phyloP scores from a whole-genome alignment of 1,140 invertebrate genomes.

The Panulirus ornatus region DNA sequence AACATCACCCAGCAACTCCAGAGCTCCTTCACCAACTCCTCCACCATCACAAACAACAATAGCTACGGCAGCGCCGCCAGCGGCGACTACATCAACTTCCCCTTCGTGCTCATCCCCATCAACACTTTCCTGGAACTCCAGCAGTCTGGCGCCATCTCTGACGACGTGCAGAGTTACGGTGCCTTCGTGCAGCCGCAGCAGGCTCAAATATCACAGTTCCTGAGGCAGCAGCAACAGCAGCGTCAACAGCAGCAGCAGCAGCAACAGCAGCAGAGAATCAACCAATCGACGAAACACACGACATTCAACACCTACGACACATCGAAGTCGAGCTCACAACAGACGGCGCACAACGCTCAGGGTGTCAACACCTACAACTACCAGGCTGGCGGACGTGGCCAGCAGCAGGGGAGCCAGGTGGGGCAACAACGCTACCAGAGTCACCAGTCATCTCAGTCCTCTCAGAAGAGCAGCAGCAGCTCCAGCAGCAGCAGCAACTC shows the following conservation, averaged over 20 bases:
- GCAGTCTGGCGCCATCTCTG: slow-evolving; percentile 55
- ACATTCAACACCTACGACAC: slow-evolving; percentile 47
- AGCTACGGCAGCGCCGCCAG: background rate
- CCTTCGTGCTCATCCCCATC: slow-evolving; percentile 65
- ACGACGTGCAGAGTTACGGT: slow-evolving; percentile 59
- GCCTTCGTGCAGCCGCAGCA: slow-evolving; percentile 56
- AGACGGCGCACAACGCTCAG: slow-evolving; percentile 11
- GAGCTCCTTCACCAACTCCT: slow-evolving; percentile 63
- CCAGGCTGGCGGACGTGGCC: slow-evolving; percentile 15
- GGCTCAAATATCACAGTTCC: slow-evolving; percentile 16
- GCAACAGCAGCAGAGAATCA: slow-evolving; percentile 20
- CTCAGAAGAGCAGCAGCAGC: slow-evolving; percentile 36
- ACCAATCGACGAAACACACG: slow-evolving; percentile 38
- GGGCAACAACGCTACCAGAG: slow-evolving; percentile 37
- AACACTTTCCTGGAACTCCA: slow-evolving; percentile 58
- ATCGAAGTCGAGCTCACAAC: slow-evolving; percentile 13
- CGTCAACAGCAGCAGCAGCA: slow-evolving; percentile 27
- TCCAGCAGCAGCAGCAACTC: slow-evolving; percentile 28
- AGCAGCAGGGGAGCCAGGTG: background rate
- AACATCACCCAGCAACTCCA: slow-evolving; percentile 62
- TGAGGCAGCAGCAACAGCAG: slow-evolving; percentile 50
- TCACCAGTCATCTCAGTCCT: slow-evolving; percentile 46
- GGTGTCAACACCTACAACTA: background rate
- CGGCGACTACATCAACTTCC: slow-evolving; percentile 55
- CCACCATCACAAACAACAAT: slow-evolving; percentile 13